A percentile compares a stretch with the other conserved stretches of the same genome.
These are phyloP conservation scores for Vireo altiloquus DNA, from an alignment of 2,113 vertebrate species.

Conservation along the genomic window DNA sequence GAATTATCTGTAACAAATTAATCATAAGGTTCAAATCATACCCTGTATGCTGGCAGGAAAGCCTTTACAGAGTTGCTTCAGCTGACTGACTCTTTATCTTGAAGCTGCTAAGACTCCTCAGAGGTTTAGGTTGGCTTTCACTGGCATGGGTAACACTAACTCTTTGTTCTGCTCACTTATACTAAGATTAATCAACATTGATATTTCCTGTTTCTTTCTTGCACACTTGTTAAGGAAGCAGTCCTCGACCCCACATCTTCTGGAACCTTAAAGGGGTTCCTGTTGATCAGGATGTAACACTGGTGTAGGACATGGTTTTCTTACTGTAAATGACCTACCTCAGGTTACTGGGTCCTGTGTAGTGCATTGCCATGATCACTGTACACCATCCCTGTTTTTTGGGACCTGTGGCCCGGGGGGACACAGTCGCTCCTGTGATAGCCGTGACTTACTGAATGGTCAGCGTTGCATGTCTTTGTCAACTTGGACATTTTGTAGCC, in stretches of 20 bases:
- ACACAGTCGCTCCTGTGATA: slow-evolving; percentile 61
- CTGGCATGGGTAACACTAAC: slow-evolving; percentile 36
- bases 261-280: slow-evolving; percentile 61
- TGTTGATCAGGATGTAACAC: slow-evolving; percentile 74
- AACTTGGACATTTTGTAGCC: slow-evolving; percentile 81
- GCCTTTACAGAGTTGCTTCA: slow-evolving; percentile 35
- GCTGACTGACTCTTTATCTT: slow-evolving; percentile 40
- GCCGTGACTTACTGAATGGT: slow-evolving; percentile 63
- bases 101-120: slow-evolving; percentile 48
- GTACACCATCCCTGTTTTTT: slow-evolving; percentile 42
- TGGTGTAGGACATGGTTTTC: slow-evolving; percentile 71
- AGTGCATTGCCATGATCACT: slow-evolving; percentile 57
- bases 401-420: slow-evolving; percentile 62
- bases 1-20: slow-evolving; percentile 34
- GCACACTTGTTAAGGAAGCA: slow-evolving; percentile 52
- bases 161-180: slow-evolving; percentile 18
- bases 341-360: slow-evolving; percentile 74
- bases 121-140: slow-evolving; percentile 47
- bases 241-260: slow-evolving; percentile 39
- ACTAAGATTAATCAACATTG: slow-evolving; percentile 1
- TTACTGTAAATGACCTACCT: slow-evolving; percentile 82
- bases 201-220: slow-evolving; percentile 48
- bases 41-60: slow-evolving; percentile 4
- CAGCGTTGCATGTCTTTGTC: slow-evolving; percentile 78
- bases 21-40: not conserved